Percentiles rank a stretch among this genome's conserved stretches.
Evolutionary conservation across 2,888 invertebrate species (phyloP).

Genomic region (Neocrepidodera transversa): DNA sequence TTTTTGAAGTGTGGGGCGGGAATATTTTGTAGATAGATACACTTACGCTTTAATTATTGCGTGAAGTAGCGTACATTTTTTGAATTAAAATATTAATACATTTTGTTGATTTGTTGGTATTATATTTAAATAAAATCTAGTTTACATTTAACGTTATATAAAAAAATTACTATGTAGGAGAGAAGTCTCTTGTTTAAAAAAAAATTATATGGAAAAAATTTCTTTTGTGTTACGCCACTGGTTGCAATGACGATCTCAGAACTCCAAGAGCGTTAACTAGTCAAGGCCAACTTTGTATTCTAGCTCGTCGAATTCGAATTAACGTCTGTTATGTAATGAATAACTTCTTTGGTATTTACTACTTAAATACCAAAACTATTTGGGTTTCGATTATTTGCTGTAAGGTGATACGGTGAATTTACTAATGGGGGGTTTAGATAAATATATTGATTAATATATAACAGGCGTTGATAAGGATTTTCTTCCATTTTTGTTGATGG

Average conservation of each 20-base stretch:
- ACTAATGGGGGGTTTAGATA: not conserved
- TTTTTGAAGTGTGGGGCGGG: no score
- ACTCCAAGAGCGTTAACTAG: slow-evolving; percentile 35
- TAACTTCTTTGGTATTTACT: slow-evolving; percentile 15
- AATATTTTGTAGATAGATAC: no score
- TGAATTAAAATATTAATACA: no score
- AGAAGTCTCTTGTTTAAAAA: no score
- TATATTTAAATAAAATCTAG: no score
- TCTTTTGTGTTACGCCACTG: not conserved
- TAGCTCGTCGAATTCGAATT: slow-evolving; percentile 25
- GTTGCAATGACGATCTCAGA: slow-evolving; percentile 21
- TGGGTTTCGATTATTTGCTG: not conserved
- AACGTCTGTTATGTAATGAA: slow-evolving; percentile 28
- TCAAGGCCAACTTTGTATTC: slow-evolving; percentile 37
- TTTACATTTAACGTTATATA: no score
- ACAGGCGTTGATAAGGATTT: not conserved
- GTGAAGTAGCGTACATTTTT: no score
- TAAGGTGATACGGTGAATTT: slow-evolving; percentile 1
- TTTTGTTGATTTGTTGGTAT: no score
- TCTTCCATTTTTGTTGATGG: no score
- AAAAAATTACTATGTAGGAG: no score
- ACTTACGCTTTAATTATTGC: no score
- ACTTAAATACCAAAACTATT: not conserved
- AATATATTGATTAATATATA: not conserved
- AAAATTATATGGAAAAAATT: no score